A percentile compares a stretch with the other conserved stretches of the same genome.
These are phyloP conservation scores for Drosophila formosana DNA, from an alignment of 2,888 invertebrate species.

Conservation along the genomic window DNA sequence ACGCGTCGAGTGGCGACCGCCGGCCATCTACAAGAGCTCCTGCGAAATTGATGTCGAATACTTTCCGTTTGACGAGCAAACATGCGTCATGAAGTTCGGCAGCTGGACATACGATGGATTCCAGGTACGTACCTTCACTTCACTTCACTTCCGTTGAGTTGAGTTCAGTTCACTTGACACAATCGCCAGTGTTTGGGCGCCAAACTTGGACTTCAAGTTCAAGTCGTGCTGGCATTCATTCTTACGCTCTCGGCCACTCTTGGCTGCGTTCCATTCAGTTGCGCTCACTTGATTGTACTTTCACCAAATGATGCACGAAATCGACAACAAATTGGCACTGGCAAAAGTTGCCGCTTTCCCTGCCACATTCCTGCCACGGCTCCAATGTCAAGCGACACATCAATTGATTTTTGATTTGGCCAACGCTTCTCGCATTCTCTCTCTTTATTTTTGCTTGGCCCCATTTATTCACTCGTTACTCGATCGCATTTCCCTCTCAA, in stretches of 20 bases:
- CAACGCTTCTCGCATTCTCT: too few relatives aligned
- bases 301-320: constrained; percentile 28
- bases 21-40: constrained; percentile 95
- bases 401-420: constrained; percentile 18
- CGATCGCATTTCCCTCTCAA: constrained; percentile 3
- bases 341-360: constrained; percentile 4
- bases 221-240: background rate
- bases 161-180: background rate
- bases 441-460: background rate
- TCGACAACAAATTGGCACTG: constrained; percentile 35
- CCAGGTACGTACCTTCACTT: constrained; percentile 86
- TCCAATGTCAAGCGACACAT: constrained; percentile 15
- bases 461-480: constrained; percentile 5
- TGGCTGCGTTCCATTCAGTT: constrained; percentile 5
- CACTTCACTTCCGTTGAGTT: background rate
- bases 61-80: constrained; percentile 94
- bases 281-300: constrained; percentile 23
- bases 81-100: constrained; percentile 94
- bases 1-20: constrained; percentile 95
- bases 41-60: constrained; percentile 95
- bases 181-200: background rate
- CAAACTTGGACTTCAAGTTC: constrained; percentile 2
- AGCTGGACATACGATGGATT: constrained; percentile 94
- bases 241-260: background rate
- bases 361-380: too few relatives aligned